Conservation (phyloP, 2,888 invertebrate species). For the Homarus gammarus region DNA sequence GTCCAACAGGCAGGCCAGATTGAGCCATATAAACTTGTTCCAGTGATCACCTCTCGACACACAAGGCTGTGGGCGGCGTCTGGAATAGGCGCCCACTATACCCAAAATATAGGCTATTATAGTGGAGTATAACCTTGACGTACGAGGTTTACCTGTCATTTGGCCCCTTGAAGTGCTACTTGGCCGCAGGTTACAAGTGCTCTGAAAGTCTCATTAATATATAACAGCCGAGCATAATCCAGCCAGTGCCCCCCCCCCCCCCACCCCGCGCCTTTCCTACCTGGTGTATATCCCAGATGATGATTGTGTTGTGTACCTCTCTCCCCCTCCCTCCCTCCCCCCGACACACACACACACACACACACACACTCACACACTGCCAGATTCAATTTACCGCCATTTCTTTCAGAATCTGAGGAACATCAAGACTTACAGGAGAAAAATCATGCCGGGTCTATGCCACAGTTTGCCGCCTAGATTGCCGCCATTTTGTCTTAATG, state of each 20-base stretch:
- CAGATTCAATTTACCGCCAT: slow-evolving; percentile 18
- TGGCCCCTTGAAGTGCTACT: slow-evolving; percentile 25
- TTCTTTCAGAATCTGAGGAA: slow-evolving; percentile 12
- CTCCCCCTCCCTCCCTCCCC: too few relatives aligned
- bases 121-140: background rate
- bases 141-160: slow-evolving; percentile 48
- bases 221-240: slow-evolving; percentile 57
- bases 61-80: background rate
- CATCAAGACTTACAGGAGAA: slow-evolving; percentile 22
- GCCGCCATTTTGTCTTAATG: slow-evolving; percentile 73
- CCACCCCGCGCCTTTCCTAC: background rate
- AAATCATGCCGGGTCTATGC: slow-evolving; percentile 27
- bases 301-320: slow-evolving; percentile 36
- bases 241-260: background rate
- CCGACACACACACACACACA: too few relatives aligned
- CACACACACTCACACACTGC: too few relatives aligned
- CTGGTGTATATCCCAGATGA: background rate
- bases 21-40: background rate
- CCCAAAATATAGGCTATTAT: slow-evolving; percentile 48
- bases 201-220: slow-evolving; percentile 55
- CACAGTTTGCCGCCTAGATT: slow-evolving; percentile 52
- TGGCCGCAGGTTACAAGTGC: slow-evolving; percentile 47
- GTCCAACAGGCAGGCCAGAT: background rate
- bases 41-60: too few relatives aligned
- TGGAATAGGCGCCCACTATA: background rate